phyloP scores from a whole-genome alignment of 92 coral and sea anemone species.

The Diadumene lineata region DNA sequence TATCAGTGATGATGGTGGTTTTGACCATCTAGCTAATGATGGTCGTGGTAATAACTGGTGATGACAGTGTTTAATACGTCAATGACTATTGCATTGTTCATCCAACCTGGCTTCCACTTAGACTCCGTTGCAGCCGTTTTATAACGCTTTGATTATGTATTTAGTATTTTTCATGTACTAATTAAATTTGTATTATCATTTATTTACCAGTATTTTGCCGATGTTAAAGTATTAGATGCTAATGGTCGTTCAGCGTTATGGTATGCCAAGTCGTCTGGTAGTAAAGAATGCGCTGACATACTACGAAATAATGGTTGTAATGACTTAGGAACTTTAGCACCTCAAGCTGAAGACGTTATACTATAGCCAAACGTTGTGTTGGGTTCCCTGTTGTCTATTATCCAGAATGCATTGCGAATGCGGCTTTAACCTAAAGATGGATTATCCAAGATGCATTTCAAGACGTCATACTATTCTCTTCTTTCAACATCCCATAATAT shows the following conservation, averaged over 20 bases:
- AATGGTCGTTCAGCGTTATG: conserved; percentile 93
- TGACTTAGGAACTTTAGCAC: conserved; percentile 80
- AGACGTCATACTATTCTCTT: too few relatives aligned
- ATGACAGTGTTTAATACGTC: too few relatives aligned
- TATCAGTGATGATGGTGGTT: background rate
- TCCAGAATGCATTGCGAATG: background rate
- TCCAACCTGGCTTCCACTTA: too few relatives aligned
- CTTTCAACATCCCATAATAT: too few relatives aligned
- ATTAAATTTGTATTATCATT: background rate
- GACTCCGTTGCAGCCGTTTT: too few relatives aligned
- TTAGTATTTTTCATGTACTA: background rate
- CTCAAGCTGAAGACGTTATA: conserved; percentile 72
- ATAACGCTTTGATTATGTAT: too few relatives aligned
- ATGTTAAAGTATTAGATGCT: conserved; percentile 79
- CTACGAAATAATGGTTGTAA: conserved; percentile 89
- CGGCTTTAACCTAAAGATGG: background rate
- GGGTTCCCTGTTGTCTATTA: conserved; percentile 5
- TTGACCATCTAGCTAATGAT: background rate
- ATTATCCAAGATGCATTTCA: background rate
- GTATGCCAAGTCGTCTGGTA: conserved; percentile 95
- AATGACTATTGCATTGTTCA: background rate
- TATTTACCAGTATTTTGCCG: conserved; percentile 83
- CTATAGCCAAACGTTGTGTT: conserved; percentile 23
- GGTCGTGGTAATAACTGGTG: background rate
- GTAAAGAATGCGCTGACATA: conserved; percentile 92